Conservation (phyloP, 2,113 vertebrate genomes). For the Oreochromis niloticus region DNA sequence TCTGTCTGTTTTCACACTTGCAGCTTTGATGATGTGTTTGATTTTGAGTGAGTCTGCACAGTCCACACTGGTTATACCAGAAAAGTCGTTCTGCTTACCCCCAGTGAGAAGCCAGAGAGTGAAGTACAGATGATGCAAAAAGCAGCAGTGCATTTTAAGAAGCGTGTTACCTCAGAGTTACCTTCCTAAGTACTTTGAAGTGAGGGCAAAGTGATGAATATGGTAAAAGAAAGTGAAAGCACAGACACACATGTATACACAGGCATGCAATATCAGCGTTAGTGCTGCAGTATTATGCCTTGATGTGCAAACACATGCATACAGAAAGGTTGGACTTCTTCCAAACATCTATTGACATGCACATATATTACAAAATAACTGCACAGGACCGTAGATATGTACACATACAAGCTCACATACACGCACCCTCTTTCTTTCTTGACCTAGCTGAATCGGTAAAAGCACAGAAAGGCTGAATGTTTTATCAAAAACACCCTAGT, state of each 20-base stretch:
- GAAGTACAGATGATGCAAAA: not conserved
- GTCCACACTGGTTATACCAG: not conserved
- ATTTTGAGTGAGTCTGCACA: not conserved
- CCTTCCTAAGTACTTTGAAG: not conserved
- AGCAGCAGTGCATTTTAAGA: not conserved
- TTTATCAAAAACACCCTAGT: not conserved
- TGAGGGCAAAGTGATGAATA: slow-evolving; percentile 5
- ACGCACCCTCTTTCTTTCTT: not conserved
- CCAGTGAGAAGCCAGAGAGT: not conserved
- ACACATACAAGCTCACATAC: not conserved
- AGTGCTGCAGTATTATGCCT: not conserved
- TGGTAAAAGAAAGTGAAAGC: not conserved
- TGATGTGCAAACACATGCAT: not conserved
- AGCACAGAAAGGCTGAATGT: not conserved
- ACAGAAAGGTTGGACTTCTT: not conserved
- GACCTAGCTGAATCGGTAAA: slow-evolving; percentile 24
- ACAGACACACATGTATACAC: not conserved
- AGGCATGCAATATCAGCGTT: not conserved
- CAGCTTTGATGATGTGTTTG: not conserved
- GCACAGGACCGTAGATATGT: not conserved
- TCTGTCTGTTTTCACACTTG: not conserved
- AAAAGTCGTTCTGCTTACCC: not conserved
- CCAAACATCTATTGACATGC: not conserved
- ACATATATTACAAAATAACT: not conserved
- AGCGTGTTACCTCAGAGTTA: not conserved